Base-by-base conservation (phyloP, 2,888 invertebrate species). In the Lithophane leautieri region DNA sequence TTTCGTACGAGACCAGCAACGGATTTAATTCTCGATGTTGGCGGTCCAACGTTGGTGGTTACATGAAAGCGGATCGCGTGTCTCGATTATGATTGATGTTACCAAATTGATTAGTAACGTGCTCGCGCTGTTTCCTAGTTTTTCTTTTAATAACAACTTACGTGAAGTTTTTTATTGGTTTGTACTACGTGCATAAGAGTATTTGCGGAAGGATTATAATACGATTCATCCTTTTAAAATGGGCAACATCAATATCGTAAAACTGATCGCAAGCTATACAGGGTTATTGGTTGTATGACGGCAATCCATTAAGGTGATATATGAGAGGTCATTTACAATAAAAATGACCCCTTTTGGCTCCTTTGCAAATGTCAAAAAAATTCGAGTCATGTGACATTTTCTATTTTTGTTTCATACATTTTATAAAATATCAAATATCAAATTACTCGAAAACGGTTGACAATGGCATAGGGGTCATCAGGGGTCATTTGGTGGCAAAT, bases 71-170 rank as follows among this genome's bases (percentile, higher is more conserved):
- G 67, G 47, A 84, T 90, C 81, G 89, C 90, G 87, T 89, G 89
- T 78, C 79, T 71, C 56, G 69, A 28, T 73, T 62, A 82, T 85
- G 86, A 88, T 88, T 80, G 85, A 89, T 84, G 84, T 86, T 89
- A 87, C 86, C 80, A 84, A 89, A 90, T 86, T 87, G 83, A 89
- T 87, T 86, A 79, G 84, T 69, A 79, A 78, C 81, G 76, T 80
- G 80, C 79, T 73, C 78, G 67, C 70, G 62, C 70, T 62, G 82
- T 86, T 88, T 89, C 86, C 88, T 87, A 70, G 80, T 86, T 88
- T 87, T 88, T 76, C 75, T 77, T 83, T 87, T 79, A 73, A 78
- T 79, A 80, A 76, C 42, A 11, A 68, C 72, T 88, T 86, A 84
- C 86, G 84, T 86, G 75, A 60, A 34, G 50, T 61, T 79, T 83